A percentile compares a stretch with the other conserved stretches of the same genome.
These are phyloP conservation scores for Hypanus sabinus DNA, from an alignment of 2,113 vertebrate genomes.

Conservation along the genomic window DNA sequence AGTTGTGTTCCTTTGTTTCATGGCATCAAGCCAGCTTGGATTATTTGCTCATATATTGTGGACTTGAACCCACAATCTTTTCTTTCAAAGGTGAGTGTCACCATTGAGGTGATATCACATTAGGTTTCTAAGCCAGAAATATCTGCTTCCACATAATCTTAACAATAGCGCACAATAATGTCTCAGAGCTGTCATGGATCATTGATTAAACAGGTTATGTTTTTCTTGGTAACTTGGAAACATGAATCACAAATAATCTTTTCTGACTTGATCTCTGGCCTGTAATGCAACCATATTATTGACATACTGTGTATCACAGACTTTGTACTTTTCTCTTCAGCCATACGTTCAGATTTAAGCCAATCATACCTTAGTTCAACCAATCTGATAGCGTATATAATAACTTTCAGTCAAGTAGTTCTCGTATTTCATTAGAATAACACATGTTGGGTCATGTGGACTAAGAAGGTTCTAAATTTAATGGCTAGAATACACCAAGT, in stretches of 20 bases:
- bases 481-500: not conserved
- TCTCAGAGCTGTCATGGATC: not conserved
- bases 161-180: not conserved
- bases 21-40: not conserved
- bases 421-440: not conserved
- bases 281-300: not conserved
- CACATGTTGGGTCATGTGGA: not conserved
- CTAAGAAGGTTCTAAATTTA: not conserved
- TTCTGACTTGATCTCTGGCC: not conserved
- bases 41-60: not conserved
- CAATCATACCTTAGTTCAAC: not conserved
- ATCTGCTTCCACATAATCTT: not conserved
- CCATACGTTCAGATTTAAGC: not conserved
- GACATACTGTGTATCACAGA: not conserved
- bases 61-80: not conserved
- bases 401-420: not conserved
- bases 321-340: not conserved
- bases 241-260: not conserved
- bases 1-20: not conserved
- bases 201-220: not conserved
- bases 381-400: not conserved
- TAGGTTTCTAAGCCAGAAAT: not conserved
- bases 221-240: conserved; percentile 3
- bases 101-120: not conserved
- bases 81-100: not conserved